A percentile compares a stretch with the other conserved stretches of the same genome.
Conservation (phyloP, 37 sponge, comb jelly and placozoan species). For the Crambe crambe region DNA sequence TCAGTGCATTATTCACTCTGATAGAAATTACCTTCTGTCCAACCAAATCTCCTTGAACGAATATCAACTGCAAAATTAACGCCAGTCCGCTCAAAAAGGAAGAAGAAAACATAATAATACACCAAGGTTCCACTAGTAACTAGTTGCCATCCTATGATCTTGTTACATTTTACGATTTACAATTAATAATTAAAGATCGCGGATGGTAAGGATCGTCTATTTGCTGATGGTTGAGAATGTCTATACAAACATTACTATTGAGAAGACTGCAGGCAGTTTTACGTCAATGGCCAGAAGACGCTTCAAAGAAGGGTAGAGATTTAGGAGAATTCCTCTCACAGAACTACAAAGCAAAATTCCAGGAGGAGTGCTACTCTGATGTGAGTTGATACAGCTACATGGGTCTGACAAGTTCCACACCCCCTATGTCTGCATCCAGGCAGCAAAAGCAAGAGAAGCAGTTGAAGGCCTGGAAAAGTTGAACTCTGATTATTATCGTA, state of each 20-base stretch:
- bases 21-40: background rate
- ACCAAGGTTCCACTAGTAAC: no score
- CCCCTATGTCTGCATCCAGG: background rate
- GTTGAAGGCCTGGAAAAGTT: conserved; percentile 55
- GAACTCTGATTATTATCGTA: conserved; percentile 33
- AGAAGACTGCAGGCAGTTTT: conserved; percentile 35
- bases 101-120: no score
- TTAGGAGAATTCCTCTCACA: conserved; percentile 42
- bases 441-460: conserved; percentile 23
- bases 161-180: no score
- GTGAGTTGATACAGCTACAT: conserved; percentile 4
- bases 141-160: no score
- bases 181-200: no score
- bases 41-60: no score
- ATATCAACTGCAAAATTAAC: background rate
- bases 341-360: conserved; percentile 19
- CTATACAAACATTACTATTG: background rate
- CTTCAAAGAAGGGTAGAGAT: conserved; percentile 65
- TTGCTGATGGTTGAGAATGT: no score
- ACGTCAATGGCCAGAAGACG: conserved; percentile 48
- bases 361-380: conserved; percentile 4
- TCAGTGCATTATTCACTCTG: conserved; percentile 3
- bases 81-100: background rate
- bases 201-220: no score
- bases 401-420: background rate